Evolutionary conservation across 2,888 invertebrate genomes (phyloP), one percentile per base, ranked within the genome.

Genomic region (Synergus japonicus): DNA sequence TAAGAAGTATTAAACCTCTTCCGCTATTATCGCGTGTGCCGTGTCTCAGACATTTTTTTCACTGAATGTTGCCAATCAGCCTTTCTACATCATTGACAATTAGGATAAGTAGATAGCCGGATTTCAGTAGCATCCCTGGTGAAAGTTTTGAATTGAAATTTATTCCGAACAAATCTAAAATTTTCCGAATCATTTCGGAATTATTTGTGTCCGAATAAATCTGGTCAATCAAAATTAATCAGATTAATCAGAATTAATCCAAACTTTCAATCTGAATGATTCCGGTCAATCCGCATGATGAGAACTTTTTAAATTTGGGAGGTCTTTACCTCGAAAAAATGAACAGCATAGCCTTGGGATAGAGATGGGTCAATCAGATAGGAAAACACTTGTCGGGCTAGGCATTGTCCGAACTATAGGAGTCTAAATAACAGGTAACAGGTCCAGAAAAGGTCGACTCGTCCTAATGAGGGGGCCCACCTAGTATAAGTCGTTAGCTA

Each of bases 341-440:
- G 89, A 87, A 88, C 86, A 87, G 87, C 85, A 85, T 85, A 81
- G 79, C 80, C 79, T 76, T 66, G 81, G 78, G 79, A 80, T 77
- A 77, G 83, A 89, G 90, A 90, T 90, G 89, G 90, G 90, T 89
- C 90, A 90, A 90, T 91, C 90, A 89, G 91, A 90, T 89, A 90
- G 81, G 89, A 89, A 89, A 89, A 90, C 89, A 90, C 87, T 90
- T 89, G 90, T 90, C 87, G 85, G 86, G 80, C 76, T 83, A 85
- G 81, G 86, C 86, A 89, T 89, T 89, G 89, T 89, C 85, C 87
- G 84, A 83, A 87, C 18, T 9, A 58, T 2, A 58, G 2, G 2
- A 58, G 7, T 4, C 15, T 18, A 9, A 15, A 9, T 7, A 18
- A 18, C n/a, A 15, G 85, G 88, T 86, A 88, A 87, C 87, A 85